Evolutionary conservation across 2,113 vertebrate species (phyloP).

Genomic region (Xenus cinereus): DNA sequence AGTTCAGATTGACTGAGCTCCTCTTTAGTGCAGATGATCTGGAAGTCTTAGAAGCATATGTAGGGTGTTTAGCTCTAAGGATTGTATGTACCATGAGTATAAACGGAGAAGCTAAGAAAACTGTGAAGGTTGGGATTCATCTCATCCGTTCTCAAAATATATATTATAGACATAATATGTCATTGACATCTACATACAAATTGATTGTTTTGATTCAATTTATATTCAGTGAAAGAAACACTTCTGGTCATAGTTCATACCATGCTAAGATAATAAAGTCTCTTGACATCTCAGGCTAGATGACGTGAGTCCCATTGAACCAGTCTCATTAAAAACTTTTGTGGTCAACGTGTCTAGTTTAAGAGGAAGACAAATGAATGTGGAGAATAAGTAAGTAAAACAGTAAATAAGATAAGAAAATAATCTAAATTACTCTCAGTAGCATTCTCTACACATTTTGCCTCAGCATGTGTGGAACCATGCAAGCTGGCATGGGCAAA

Average conservation of each 20-base stretch:
- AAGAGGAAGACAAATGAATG: background rate
- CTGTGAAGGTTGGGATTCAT: background rate
- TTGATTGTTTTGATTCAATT: background rate
- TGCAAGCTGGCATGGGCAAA: background rate
- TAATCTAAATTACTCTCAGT: background rate
- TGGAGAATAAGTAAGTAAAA: background rate
- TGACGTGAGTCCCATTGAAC: background rate
- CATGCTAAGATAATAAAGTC: background rate
- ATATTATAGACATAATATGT: background rate
- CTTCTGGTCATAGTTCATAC: background rate
- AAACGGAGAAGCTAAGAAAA: background rate
- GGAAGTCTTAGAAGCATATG: background rate
- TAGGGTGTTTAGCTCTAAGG: background rate
- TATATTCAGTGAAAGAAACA: background rate
- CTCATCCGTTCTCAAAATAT: background rate
- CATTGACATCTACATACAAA: background rate
- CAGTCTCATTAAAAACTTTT: background rate
- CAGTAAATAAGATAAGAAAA: background rate
- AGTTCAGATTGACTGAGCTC: background rate
- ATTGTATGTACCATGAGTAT: background rate
- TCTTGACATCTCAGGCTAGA: background rate
- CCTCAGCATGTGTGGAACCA: accelerated
- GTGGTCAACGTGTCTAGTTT: background rate
- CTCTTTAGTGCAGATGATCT: background rate
- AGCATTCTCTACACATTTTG: background rate